These are phyloP conservation scores for Micronisus gabar DNA, from an alignment of 2,113 vertebrate species.

Conservation along the genomic window DNA sequence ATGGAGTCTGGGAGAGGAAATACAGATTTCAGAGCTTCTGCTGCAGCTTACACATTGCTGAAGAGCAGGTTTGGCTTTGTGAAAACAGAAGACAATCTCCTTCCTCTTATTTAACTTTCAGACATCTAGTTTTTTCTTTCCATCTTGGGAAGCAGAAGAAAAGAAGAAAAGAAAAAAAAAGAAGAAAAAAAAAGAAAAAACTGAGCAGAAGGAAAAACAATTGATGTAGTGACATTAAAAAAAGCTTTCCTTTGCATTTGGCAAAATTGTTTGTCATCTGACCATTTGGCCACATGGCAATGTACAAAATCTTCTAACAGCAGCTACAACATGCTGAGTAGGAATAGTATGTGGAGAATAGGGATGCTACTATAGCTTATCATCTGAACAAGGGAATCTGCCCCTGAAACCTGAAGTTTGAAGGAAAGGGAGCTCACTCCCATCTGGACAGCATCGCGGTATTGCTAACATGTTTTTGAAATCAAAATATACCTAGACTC, in stretches of 20 bases:
- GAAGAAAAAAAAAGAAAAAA: accelerated
- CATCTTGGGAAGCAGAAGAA: not conserved
- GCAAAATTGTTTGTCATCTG: not conserved
- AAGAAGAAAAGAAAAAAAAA: not conserved
- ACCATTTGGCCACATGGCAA: not conserved
- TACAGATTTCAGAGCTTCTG: not conserved
- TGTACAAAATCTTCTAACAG: not conserved
- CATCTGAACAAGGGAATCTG: not conserved
- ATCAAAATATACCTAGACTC: not conserved
- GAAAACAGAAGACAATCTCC: not conserved
- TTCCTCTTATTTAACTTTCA: not conserved
- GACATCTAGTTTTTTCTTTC: not conserved
- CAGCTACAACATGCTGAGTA: not conserved
- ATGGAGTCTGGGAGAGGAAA: not conserved
- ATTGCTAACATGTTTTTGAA: not conserved
- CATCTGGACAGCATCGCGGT: accelerated
- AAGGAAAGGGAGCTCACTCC: not conserved
- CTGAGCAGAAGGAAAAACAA: not conserved
- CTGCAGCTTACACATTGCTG: not conserved
- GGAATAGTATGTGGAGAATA: not conserved
- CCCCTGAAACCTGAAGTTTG: not conserved
- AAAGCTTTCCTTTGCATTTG: not conserved
- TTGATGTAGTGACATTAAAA: not conserved
- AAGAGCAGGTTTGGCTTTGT: not conserved
- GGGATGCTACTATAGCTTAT: not conserved